Base-by-base conservation (phyloP, 2,113 vertebrate genomes). In the Calonectris borealis region DNA sequence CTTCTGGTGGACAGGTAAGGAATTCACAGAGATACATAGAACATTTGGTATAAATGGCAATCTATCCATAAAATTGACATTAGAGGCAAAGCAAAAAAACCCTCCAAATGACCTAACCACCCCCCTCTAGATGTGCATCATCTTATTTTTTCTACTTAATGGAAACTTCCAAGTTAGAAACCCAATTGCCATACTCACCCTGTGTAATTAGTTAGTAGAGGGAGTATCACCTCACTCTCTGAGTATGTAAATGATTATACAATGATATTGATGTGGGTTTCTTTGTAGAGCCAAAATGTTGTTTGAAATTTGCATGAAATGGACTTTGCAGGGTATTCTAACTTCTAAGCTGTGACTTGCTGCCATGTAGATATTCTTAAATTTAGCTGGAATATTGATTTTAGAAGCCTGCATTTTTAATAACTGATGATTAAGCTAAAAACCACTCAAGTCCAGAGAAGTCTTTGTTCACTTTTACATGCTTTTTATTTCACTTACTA, bases 171-270 rank as follows among this genome's bases (percentile, higher is more conserved):
- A 32, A 6, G 7, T 75, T 54, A 54, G 24, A 81, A 89, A 77
- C 4, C 5, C 58, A 10, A 1, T 57, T 70, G 16, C n/a, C 5
- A 4, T 27, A 46, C 0, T 10, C 7, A 32, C 7, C 5, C 16
- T 60, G 19, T 46, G 42, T 69, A 76, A 77, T 57, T 38, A 58
- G 34, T 36, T 46, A 73, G 7, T 24, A 18, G 4, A 68, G 22
- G 11, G 29, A 87, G 27, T 83, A 85, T 44, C 22, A 60, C 16
- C 8, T 71, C 32, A 6, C 3, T 57, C 24, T 87, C 57, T 65
- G 64, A 26, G 8, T 26, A 69, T 86, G 27, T 44, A 62, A 77
- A 73, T 26, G 7, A 32, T 4, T 7, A 27, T 64, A 20, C 7
- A 46, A 29, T 18, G 3, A 24, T 49, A 38, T 15, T 42, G 11